Conservation (phyloP, 1,140 invertebrate species). For the Eurosta solidaginis region DNA sequence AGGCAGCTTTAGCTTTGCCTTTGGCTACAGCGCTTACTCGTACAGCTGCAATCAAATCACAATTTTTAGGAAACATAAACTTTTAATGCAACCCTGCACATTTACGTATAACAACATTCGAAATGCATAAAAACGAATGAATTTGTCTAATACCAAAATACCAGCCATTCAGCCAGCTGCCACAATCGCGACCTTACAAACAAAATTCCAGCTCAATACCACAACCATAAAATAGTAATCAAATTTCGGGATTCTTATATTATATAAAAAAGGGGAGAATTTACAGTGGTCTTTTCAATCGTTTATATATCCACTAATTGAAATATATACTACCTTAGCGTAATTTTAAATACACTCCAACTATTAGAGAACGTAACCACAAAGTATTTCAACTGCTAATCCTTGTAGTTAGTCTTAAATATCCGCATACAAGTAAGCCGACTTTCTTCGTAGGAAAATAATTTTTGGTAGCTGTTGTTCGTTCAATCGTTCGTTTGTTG, state of each 20-base stretch:
- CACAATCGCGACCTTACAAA: not conserved
- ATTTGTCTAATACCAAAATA: not conserved
- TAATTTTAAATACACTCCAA: not conserved
- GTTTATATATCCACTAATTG: not conserved
- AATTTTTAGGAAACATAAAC: conserved; percentile 59
- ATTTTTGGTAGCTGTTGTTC: conserved; percentile 8
- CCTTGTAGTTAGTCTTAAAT: not conserved
- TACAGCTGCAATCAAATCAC: conserved; percentile 57
- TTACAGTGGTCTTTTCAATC: not conserved
- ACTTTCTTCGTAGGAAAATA: not conserved
- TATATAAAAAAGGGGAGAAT: not conserved
- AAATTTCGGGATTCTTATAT: not conserved
- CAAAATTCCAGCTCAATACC: not conserved
- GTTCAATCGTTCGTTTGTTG: not conserved
- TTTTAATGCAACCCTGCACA: conserved; percentile 45
- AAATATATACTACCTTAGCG: not conserved
- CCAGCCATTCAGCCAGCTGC: not conserved
- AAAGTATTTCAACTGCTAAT: not conserved
- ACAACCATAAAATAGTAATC: not conserved
- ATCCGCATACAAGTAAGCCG: not conserved
- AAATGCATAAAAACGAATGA: not conserved
- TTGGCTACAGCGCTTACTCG: conserved; percentile 55
- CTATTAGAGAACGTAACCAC: not conserved
- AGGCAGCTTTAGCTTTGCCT: conserved; percentile 47
- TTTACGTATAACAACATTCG: conserved; percentile 36